These are phyloP conservation scores for Megaustenia siamemsis DNA, from an alignment of 2,888 invertebrate species.

Conservation along the genomic window DNA sequence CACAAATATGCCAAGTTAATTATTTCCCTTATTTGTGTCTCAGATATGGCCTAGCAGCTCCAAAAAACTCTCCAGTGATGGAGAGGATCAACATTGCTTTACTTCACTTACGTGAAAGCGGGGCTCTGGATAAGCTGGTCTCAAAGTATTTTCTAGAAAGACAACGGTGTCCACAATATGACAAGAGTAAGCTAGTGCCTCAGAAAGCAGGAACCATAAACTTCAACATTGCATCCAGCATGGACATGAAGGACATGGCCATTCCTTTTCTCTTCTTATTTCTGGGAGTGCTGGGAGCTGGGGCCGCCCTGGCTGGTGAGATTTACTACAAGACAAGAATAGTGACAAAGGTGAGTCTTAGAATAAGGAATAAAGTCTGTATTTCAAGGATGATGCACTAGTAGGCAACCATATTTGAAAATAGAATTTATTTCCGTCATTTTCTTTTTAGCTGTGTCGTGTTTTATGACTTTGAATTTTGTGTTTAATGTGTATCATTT, in stretches of 20 bases:
- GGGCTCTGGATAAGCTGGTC: not conserved
- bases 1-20: too few species aligned
- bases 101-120: constrained; percentile 22
- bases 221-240: constrained; percentile 30
- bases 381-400: too few species aligned
- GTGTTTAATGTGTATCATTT: too few species aligned
- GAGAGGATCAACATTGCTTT: constrained; percentile 38
- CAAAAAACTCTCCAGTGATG: constrained; percentile 23
- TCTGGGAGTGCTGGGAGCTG: constrained; percentile 45
- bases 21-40: too few species aligned
- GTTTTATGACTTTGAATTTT: too few species aligned
- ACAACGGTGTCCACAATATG: constrained; percentile 35
- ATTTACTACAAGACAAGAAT: constrained; percentile 40
- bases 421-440: too few species aligned
- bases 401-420: too few species aligned
- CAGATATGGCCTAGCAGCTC: constrained; percentile 41
- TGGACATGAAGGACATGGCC: constrained; percentile 54
- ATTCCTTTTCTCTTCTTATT: constrained; percentile 52
- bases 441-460: too few species aligned
- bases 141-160: constrained; percentile 22
- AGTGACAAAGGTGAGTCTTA: constrained; percentile 2
- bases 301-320: constrained; percentile 45
- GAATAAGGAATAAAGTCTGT: too few species aligned
- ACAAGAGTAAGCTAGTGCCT: constrained; percentile 49
- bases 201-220: constrained; percentile 7